Percentiles rank a stretch among this genome's conserved stretches.
These are phyloP conservation scores for Geopemphigus sp. DNA, from an alignment of 1,140 invertebrate species.

Conservation along the genomic window DNA sequence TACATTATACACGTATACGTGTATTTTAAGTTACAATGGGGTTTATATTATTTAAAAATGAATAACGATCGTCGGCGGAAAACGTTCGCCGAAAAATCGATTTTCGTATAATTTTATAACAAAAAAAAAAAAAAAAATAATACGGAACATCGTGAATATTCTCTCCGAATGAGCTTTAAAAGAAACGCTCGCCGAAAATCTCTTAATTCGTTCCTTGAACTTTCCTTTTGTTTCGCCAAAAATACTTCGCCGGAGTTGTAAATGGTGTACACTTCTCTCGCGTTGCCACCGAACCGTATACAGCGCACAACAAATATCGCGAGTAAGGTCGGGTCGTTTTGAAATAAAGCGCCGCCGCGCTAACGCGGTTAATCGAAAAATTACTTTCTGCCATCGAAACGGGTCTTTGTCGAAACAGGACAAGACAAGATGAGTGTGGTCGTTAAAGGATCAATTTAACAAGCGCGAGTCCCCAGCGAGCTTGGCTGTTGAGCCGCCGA, in stretches of 20 bases:
- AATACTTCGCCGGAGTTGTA: slow-evolving; percentile 1
- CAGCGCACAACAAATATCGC: not conserved
- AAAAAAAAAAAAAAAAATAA: not conserved
- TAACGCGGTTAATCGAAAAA: slow-evolving; percentile 20
- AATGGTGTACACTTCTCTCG: not conserved
- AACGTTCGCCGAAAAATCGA: not conserved
- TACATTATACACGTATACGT: too few relatives aligned
- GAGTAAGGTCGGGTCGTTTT: not conserved
- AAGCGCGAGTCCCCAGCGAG: not conserved
- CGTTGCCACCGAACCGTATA: not conserved
- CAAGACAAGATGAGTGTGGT: not conserved
- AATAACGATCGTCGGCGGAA: not conserved
- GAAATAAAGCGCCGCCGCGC: slow-evolving; percentile 6
- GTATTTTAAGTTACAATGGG: not conserved
- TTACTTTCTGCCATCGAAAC: slow-evolving; percentile 19
- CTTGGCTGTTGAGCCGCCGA: not conserved
- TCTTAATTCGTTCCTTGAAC: not conserved
- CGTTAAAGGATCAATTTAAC: slow-evolving; percentile 31
- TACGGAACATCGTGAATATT: not conserved
- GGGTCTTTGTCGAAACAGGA: slow-evolving; percentile 8
- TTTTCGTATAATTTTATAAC: not conserved
- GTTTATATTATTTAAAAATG: not conserved
- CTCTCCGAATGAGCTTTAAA: not conserved
- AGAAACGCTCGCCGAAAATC: not conserved
- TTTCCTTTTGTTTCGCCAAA: not conserved